Evolutionary conservation across 2,888 invertebrate genomes (phyloP).

Genomic region (Spilarctia lutea): DNA sequence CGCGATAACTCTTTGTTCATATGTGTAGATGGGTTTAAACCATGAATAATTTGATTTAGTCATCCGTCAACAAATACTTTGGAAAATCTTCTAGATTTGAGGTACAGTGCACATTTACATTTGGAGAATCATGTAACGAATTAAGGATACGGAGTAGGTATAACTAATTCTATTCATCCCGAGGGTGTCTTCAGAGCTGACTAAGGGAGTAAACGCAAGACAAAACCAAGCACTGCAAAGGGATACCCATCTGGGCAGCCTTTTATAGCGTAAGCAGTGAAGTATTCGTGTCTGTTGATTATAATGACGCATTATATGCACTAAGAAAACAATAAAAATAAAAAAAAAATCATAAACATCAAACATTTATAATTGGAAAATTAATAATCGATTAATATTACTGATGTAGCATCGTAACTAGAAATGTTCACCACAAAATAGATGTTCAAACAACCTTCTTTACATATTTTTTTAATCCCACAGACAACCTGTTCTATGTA

Average conservation of each 20-base stretch:
- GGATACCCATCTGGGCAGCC: background rate
- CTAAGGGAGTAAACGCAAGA: no score
- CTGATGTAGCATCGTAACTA: conserved; percentile 5
- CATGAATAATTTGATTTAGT: background rate
- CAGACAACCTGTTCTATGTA: conserved; percentile 24
- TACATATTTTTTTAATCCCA: conserved; percentile 19
- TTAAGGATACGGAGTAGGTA: background rate
- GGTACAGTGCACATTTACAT: no score
- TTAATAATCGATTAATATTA: conserved; percentile 8
- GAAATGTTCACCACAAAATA: conserved; percentile 22
- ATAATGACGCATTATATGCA: no score
- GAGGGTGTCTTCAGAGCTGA: no score
- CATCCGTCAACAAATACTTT: background rate
- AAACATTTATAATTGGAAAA: conserved; percentile 3
- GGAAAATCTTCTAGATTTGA: background rate
- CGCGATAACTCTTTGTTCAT: background rate
- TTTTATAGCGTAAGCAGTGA: no score
- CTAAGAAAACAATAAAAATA: background rate
- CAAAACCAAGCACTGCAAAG: background rate
- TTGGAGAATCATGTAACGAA: no score
- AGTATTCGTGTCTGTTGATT: no score
- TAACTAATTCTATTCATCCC: no score
- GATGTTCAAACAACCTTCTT: conserved; percentile 34
- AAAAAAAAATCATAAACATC: background rate
- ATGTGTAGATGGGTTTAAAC: conserved; percentile 1